Base-by-base conservation (phyloP, 2,113 vertebrate genomes). In the Chaetura pelagica region DNA sequence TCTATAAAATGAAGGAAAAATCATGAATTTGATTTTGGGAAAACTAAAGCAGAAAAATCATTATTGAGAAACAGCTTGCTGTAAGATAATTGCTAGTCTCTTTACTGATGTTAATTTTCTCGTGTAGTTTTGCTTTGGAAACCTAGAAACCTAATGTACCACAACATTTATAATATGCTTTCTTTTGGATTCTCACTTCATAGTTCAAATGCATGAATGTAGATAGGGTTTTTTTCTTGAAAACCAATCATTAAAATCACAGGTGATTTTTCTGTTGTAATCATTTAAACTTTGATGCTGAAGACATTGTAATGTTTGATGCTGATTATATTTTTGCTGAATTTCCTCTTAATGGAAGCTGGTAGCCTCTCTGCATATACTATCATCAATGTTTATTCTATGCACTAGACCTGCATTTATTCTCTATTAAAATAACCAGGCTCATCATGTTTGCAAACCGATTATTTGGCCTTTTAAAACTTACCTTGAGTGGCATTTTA, bases 41-140 rank as follows among this genome's bases (percentile, higher is more conserved):
- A 87, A 90, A 84, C 48, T 81, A 15, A 92, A 97, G 62, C 72
- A 23, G 40, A 75, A 87, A 87, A 91, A 82, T 75, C 44, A 51
- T 96, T 91, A 95, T 84, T 91, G 52, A 92, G 86, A 81, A 95
- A 87, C 87, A 95, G 87, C 92, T 95, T 94, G 87, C 80, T 91
- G 15, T 78, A 82, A 91, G 81, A 73, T 96, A 96, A 96, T 95
- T 92, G 84, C 89, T 84, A 52, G 34, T 87, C 69, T 96, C 89
- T 86, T 14, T 61, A 57, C 64, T 94, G 66, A 86, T 89, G 95
- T 78, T 96, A 82, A 94, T 96, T 92, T 93, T 94, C 73, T 79
- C 68, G 57, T 10, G 19, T 86, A 92, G 86, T 89, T 92, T 94
- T 92, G 93, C 84, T 94, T 94, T 89, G 78, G 89, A 87, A 93